These are phyloP conservation scores for Odobenus rosmarus DNA, from an alignment of 2,113 vertebrate genomes.

Conservation along the genomic window DNA sequence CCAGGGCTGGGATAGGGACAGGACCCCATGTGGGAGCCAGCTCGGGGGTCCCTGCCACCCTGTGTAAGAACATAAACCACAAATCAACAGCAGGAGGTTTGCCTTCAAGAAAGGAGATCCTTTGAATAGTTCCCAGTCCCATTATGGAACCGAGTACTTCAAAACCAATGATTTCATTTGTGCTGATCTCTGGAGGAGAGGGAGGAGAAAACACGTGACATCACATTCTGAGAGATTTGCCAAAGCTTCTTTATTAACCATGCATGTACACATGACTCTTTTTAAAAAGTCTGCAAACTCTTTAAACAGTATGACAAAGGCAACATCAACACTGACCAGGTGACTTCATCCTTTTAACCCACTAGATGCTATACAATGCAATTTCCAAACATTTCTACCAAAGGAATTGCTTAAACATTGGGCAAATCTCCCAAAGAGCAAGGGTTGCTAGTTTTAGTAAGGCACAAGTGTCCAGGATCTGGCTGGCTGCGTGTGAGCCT, in stretches of 20 bases:
- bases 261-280: background rate
- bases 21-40: slow-evolving; percentile 72
- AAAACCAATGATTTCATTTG: slow-evolving; percentile 66
- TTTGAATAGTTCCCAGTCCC: slow-evolving; percentile 65
- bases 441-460: background rate
- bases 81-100: slow-evolving; percentile 70
- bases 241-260: background rate
- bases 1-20: background rate
- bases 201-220: background rate
- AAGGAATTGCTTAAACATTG: background rate
- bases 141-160: slow-evolving; percentile 30
- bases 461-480: background rate
- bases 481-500: background rate
- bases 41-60: slow-evolving; percentile 37
- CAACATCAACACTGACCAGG: background rate
- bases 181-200: slow-evolving; percentile 26
- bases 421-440: background rate
- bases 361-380: background rate
- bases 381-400: background rate
- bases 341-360: background rate
- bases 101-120: slow-evolving; percentile 67
- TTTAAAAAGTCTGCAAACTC: background rate
- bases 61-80: slow-evolving; percentile 59
- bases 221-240: background rate
- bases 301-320: background rate